These are phyloP conservation scores for Piezodorus guildinii DNA, from an alignment of 1,140 invertebrate genomes.

Conservation along the genomic window DNA sequence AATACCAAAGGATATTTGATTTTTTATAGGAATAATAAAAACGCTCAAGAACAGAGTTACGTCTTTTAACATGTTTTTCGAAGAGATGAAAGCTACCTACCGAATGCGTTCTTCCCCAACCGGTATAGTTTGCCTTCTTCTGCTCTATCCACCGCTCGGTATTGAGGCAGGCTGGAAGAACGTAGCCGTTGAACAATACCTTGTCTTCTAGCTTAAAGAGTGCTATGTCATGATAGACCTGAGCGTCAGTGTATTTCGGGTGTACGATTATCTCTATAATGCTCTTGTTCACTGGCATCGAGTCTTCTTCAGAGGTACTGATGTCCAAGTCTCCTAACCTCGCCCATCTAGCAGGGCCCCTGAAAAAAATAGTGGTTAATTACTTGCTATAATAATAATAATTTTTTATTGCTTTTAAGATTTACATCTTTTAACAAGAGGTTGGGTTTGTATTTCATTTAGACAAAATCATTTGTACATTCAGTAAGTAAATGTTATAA, in stretches of 20 bases:
- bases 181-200: conserved; percentile 31
- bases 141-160: neutral
- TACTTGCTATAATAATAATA: no score
- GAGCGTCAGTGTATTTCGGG: conserved; percentile 35
- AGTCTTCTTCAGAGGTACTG: conserved; percentile 22
- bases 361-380: neutral
- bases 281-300: conserved; percentile 20
- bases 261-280: conserved; percentile 37
- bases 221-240: conserved; percentile 49
- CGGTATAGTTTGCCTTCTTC: conserved; percentile 36
- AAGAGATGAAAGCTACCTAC: no score
- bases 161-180: conserved; percentile 38
- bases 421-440: no score
- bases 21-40: no score
- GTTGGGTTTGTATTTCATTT: no score
- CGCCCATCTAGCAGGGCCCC: conserved; percentile 24
- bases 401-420: no score
- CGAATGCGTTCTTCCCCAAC: conserved; percentile 37
- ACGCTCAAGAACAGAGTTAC: no score
- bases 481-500: no score
- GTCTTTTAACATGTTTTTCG: no score
- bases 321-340: conserved; percentile 30
- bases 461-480: no score
- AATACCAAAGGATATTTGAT: no score
- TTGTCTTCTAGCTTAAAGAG: conserved; percentile 38